phyloP scores from a whole-genome alignment of 1,140 invertebrate species.

The Charaxes varanes region DNA sequence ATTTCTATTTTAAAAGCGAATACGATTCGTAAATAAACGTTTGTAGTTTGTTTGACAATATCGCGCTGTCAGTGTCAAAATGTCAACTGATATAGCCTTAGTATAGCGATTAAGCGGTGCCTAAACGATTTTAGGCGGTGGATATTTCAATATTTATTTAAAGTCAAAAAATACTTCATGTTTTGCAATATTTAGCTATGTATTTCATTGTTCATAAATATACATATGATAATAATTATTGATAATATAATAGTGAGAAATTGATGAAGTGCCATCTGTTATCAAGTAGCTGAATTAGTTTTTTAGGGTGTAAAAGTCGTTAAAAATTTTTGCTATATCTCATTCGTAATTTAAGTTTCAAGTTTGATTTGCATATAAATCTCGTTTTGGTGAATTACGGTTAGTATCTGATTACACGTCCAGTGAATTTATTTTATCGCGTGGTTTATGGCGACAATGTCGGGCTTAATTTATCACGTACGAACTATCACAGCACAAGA shows the following conservation, averaged over 20 bases:
- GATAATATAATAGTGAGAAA: too few relatives aligned
- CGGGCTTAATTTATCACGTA: constrained; percentile 21
- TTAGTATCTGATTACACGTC: constrained; percentile 27
- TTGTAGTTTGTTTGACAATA: constrained; percentile 2
- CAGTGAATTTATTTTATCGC: constrained; percentile 23
- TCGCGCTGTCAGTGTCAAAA: constrained; percentile 2
- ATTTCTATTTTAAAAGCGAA: background rate
- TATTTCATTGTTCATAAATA: too few relatives aligned
- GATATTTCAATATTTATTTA: too few relatives aligned
- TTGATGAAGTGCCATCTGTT: constrained; percentile 10
- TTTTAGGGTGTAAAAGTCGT: too few relatives aligned
- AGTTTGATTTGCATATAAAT: constrained; percentile 31
- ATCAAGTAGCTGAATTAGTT: background rate
- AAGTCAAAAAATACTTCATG: too few relatives aligned
- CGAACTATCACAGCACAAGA: constrained; percentile 15
- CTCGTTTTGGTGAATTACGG: constrained; percentile 27
- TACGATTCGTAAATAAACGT: background rate
- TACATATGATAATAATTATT: too few relatives aligned
- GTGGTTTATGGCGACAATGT: constrained; percentile 19
- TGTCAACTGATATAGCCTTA: background rate
- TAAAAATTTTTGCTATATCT: constrained; percentile 8
- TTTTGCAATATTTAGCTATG: too few relatives aligned
- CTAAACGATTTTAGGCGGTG: too few relatives aligned
- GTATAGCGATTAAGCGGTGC: too few relatives aligned
- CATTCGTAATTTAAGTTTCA: constrained; percentile 1